Conservation (phyloP, 1,140 invertebrate genomes). For the Trichoplusia ni region DNA sequence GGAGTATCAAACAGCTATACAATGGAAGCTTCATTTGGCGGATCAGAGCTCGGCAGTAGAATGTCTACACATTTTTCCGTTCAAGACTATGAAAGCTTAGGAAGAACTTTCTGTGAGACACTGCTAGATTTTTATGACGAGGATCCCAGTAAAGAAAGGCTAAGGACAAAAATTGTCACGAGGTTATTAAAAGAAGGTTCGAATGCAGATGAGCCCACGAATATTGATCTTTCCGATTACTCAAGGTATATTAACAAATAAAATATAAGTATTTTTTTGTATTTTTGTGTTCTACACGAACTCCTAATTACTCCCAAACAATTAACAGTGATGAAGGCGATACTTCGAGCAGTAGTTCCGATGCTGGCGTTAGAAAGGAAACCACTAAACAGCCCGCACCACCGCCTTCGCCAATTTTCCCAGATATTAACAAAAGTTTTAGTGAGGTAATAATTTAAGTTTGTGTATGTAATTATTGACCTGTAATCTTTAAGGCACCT, state of each 20-base stretch:
- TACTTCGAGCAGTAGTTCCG: constrained; percentile 86
- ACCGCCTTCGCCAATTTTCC: constrained; percentile 72
- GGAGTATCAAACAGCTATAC: constrained; percentile 97
- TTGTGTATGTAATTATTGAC: no score
- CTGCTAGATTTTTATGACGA: constrained; percentile 95
- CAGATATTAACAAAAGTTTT: constrained; percentile 53
- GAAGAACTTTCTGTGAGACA: constrained; percentile 95
- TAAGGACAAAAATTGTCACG: constrained; percentile 90
- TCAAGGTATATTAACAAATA: constrained; percentile 88
- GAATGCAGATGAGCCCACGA: constrained; percentile 92
- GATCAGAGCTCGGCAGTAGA: constrained; percentile 90
- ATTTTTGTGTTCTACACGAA: constrained; percentile 2
- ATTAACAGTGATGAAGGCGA: constrained; percentile 87
- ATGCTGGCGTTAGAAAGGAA: constrained; percentile 57
- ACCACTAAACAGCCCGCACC: constrained; percentile 59
- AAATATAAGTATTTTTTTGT: background rate
- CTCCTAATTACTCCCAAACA: constrained; percentile 24
- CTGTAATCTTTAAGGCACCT: no score
- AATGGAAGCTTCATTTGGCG: constrained; percentile 96
- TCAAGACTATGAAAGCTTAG: constrained; percentile 87
- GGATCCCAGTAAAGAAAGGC: constrained; percentile 91
- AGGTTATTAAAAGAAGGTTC: constrained; percentile 91
- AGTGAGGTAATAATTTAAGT: constrained; percentile 42
- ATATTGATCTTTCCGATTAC: constrained; percentile 92
- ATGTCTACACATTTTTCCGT: constrained; percentile 93